Percentiles rank a stretch among this genome's conserved stretches.
phyloP scores from a whole-genome alignment of 2,113 vertebrate species.

The Edolisoma coerulescens region DNA sequence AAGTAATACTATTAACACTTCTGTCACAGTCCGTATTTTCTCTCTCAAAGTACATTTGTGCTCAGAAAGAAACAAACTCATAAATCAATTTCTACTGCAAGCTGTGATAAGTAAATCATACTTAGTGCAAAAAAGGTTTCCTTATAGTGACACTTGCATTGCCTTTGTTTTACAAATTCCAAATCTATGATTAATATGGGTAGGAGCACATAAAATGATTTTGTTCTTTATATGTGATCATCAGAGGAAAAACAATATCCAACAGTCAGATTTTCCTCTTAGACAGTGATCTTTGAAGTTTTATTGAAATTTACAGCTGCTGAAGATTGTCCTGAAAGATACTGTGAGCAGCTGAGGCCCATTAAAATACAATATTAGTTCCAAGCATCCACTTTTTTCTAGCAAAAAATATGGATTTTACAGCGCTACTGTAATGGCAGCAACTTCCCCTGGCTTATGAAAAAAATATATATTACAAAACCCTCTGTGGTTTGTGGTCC shows the following conservation, averaged over 20 bases:
- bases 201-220: not conserved
- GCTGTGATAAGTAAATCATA: constrained; percentile 43
- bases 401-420: not conserved
- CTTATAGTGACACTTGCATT: constrained; percentile 23
- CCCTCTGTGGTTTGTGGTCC: not conserved
- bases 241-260: constrained; percentile 19
- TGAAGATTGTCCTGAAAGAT: constrained; percentile 7
- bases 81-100: constrained; percentile 37
- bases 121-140: constrained; percentile 32
- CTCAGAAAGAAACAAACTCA: constrained; percentile 35
- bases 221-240: not conserved
- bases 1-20: not conserved
- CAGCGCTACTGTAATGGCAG: not conserved
- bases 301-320: constrained; percentile 28
- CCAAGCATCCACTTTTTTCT: not conserved
- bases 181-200: constrained; percentile 24
- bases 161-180: constrained; percentile 32
- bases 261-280: not conserved
- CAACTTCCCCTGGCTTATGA: not conserved
- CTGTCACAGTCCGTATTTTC: not conserved
- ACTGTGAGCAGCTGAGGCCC: not conserved
- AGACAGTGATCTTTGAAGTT: not conserved
- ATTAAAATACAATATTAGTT: not conserved
- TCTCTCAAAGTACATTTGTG: constrained; percentile 8
- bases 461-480: not conserved